Conservation (phyloP, 2,113 vertebrate genomes). For the Lutjanus erythropterus region DNA sequence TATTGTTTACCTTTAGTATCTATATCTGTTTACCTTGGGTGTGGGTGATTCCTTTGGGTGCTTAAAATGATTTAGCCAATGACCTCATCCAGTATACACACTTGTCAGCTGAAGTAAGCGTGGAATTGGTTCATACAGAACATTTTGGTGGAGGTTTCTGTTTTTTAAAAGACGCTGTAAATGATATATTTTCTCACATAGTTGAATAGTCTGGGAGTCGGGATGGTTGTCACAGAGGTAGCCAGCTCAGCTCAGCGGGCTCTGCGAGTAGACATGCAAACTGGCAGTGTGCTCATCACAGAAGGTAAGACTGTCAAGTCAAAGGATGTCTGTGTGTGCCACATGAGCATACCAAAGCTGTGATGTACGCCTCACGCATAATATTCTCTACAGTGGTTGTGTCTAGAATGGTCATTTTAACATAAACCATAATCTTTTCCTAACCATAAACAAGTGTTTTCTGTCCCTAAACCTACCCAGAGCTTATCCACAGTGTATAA, state of each 20-base stretch:
- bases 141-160: conserved; percentile 28
- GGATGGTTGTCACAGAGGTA: conserved; percentile 49
- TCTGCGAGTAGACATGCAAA: conserved; percentile 21
- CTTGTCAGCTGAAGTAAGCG: conserved; percentile 59
- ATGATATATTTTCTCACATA: conserved; percentile 67
- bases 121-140: conserved; percentile 50
- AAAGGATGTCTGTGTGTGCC: conserved; percentile 25
- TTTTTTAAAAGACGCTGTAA: conserved; percentile 59
- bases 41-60: conserved; percentile 70
- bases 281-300: conserved; percentile 56
- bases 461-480: no score
- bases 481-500: no score
- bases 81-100: conserved; percentile 73
- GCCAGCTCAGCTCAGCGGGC: conserved; percentile 42
- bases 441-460: no score
- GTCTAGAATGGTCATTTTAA: no score
- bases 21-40: conserved; percentile 80
- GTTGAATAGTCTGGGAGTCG: conserved; percentile 50
- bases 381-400: conserved; percentile 33
- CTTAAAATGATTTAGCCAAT: conserved; percentile 68
- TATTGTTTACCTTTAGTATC: conserved; percentile 77
- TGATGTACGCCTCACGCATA: conserved; percentile 14
- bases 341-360: conserved; percentile 40
- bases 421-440: no score
- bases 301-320: conserved; percentile 49